Conservation (phyloP, 1,140 invertebrate species). For the Zelostemma sp. region DNA sequence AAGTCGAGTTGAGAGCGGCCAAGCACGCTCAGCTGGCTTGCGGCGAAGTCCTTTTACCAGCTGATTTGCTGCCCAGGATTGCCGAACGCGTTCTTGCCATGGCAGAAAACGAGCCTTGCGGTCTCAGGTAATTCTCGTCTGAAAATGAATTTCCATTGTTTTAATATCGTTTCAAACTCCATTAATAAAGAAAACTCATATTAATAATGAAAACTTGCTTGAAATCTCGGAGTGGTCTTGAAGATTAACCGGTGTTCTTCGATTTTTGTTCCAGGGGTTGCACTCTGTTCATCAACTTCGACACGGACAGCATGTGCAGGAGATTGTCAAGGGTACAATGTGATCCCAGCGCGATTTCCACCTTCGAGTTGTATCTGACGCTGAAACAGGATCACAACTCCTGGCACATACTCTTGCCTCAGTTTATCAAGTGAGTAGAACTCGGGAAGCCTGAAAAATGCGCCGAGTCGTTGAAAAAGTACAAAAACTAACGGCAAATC, state of each 20-base stretch:
- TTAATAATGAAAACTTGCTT: too few relatives aligned
- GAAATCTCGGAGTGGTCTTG: too few relatives aligned
- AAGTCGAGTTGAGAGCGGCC: slow-evolving; percentile 81
- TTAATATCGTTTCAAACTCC: too few relatives aligned
- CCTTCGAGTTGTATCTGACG: slow-evolving; percentile 87
- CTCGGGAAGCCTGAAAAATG: too few relatives aligned
- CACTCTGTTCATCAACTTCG: slow-evolving; percentile 82
- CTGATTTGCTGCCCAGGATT: slow-evolving; percentile 81
- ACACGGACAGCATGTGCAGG: slow-evolving; percentile 74
- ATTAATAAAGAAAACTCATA: too few relatives aligned
- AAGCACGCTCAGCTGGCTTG: slow-evolving; percentile 83
- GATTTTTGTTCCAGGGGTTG: slow-evolving; percentile 74
- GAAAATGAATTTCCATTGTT: too few relatives aligned
- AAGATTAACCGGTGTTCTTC: too few relatives aligned
- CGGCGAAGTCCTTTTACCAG: slow-evolving; percentile 84
- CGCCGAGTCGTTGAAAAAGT: slow-evolving; percentile 15
- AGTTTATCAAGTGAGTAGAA: slow-evolving; percentile 90
- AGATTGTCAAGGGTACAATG: slow-evolving; percentile 80
- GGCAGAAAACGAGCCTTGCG: slow-evolving; percentile 88
- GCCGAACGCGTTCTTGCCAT: slow-evolving; percentile 81
- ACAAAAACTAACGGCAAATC: slow-evolving; percentile 11
- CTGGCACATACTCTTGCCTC: slow-evolving; percentile 86
- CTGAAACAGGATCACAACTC: slow-evolving; percentile 84
- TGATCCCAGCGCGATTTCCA: slow-evolving; percentile 85
- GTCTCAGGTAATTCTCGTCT: slow-evolving; percentile 73